Base-by-base conservation (phyloP, 2,113 vertebrate species). In the Paramisgurnus dabryanus region DNA sequence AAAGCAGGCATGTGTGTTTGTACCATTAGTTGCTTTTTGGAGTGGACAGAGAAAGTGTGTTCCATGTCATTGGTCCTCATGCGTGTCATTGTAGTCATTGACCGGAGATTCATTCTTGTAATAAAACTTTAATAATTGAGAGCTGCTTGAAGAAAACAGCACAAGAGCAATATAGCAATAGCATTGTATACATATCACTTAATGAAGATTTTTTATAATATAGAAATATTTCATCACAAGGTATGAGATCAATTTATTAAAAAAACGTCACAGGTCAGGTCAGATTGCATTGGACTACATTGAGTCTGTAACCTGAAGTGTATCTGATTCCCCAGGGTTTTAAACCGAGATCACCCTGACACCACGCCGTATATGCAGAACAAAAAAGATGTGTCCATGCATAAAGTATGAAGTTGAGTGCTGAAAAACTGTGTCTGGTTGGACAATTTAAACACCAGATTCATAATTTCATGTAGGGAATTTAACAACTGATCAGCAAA, bases 11-110 rank as follows among this genome's bases (percentile, higher is more conserved):
- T 61, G 7, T 7, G 34, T 68, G 34, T 49, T 2, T 73, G 41
- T 63, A 79, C 76, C 82, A 67, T 61, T 17, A 67, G 68, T 6
- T 67, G 63, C 58, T 78, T 82, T 53, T 9, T 47, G 43, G 76
- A 67, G 43, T 43, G 41, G 63, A 40, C 15, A 60, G 27, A 49
- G 50, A 17, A 18, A 0, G 47, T 45, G 8, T 27, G 8, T 18
- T 50, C 45, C 18, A 7, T 27, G 6, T 78, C 22, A 60, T 55
- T 8, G 17, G 18, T 18, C 9, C 45, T 50, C 13, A 34, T 45
- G 0, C 4, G n/a, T 45, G n/a, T 41, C 53, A 72, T 18, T 6
- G 13, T 45, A 2, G 17, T 60, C 7, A n/a, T 43, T 9, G 7
- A 45, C 67, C 3, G 6, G 72, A 49, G 41, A 3, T 49, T 63